Evolutionary conservation across 2,888 invertebrate species (phyloP), one percentile per base, ranked within the genome.

Genomic region (Chymomyza fuscimana): DNA sequence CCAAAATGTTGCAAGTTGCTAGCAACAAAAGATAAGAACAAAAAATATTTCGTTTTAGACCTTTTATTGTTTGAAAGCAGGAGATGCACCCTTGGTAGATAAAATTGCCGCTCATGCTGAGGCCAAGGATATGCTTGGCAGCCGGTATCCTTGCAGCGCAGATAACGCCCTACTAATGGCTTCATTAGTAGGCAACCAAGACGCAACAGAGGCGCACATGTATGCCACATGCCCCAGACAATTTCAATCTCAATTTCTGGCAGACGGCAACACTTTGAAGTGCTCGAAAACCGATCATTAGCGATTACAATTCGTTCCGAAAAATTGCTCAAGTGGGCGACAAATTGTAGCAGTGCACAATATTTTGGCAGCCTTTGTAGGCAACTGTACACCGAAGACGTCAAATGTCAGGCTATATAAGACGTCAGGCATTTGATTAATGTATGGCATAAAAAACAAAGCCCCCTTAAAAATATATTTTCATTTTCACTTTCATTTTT

Each of bases 81-180:
- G 9, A 54, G 54, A 54, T 54, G 54, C 5, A 7, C 54, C 16
- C 40, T 25, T 16, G 22, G 58, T 58, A 58, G 58, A 58, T 58
- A 58, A 58, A 29, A 58, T 25, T 58, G 58, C 22, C 22, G 25
- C 25, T 58, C 58, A 25, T 19, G 58, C 58, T 25, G 25, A 22
- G 58, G 58, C 73, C 67, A 77, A 81, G 78, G 16, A 54, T 19
- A 72, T 80, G 69, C 77, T 69, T 51, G 59, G 52, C 63, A 63
- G 67, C 59, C 51, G 63, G 63, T 15, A 73, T 80, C 80, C 80
- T 80, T 72, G 65, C 70, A 54, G 62, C 40, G 59, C 65, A 76
- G 83, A 84, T 86, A 84, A 84, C 83, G 72, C 84, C 56, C 81
- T 83, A 79, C 86, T 84, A 84, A 84, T 84, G 83, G 86, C 86